Conservation (phyloP, 2,113 vertebrate genomes). For the Heloderma charlesbogerti region DNA sequence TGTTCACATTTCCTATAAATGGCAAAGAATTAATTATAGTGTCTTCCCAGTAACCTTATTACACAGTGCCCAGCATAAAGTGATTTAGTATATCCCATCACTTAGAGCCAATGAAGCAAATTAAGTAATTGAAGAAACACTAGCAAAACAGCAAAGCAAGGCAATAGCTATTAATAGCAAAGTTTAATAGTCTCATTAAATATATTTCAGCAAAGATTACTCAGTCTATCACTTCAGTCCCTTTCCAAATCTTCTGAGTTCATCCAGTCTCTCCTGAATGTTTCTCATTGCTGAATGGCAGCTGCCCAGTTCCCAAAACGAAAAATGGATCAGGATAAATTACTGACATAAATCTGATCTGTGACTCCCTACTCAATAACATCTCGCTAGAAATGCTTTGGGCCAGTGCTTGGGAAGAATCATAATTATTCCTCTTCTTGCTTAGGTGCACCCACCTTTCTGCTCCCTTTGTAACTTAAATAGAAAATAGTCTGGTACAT, state of each 20-base stretch:
- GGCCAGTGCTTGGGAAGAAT: not conserved
- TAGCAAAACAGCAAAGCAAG: conserved; percentile 62
- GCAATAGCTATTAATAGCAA: conserved; percentile 49
- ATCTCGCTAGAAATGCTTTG: not conserved
- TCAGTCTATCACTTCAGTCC: conserved; percentile 7
- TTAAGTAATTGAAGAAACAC: conserved; percentile 60
- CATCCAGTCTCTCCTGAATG: conserved; percentile 26
- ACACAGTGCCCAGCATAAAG: conserved; percentile 51
- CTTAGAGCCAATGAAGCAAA: conserved; percentile 65
- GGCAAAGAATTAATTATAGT: conserved; percentile 55
- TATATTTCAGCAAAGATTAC: conserved; percentile 10
- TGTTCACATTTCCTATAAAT: conserved; percentile 31
- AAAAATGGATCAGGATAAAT: conserved; percentile 25
- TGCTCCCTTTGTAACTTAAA: conserved; percentile 22
- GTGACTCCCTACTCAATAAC: not conserved
- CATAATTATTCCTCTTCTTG: conserved; percentile 19
- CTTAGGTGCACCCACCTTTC: not conserved
- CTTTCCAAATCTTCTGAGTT: conserved; percentile 36
- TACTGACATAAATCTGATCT: conserved; percentile 11
- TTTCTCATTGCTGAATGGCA: conserved; percentile 8
- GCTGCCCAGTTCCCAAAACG: not conserved
- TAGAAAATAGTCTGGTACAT: not conserved
- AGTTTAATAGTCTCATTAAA: conserved; percentile 58
- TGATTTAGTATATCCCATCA: conserved; percentile 59
- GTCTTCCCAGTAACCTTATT: conserved; percentile 35